A percentile compares a stretch with the other conserved stretches of the same genome.
Conservation (phyloP, 2,888 invertebrate species). For the Polyommatus icarus region DNA sequence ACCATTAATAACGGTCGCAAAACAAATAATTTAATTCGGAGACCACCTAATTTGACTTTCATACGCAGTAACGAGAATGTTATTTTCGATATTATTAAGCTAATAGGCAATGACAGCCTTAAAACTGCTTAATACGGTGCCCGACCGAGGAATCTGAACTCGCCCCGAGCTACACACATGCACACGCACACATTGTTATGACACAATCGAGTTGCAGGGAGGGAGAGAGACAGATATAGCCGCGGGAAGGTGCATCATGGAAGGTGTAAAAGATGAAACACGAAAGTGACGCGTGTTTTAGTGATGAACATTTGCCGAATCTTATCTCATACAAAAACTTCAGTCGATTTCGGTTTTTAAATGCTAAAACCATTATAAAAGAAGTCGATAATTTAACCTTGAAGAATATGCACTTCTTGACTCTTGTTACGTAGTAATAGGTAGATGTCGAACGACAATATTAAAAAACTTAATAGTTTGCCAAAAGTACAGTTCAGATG, state of each 20-base stretch:
- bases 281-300: conserved; percentile 72
- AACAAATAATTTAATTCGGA: conserved; percentile 27
- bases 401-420: too few species aligned
- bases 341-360: too few species aligned
- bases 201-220: conserved; percentile 38
- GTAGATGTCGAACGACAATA: too few species aligned
- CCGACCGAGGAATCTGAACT: conserved; percentile 42
- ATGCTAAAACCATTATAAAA: too few species aligned
- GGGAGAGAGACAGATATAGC: conserved; percentile 48
- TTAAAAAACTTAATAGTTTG: too few species aligned
- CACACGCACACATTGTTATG: conserved; percentile 33
- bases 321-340: not conserved
- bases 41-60: conserved; percentile 37
- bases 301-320: conserved; percentile 49
- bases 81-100: conserved; percentile 46
- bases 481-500: too few species aligned
- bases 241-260: conserved; percentile 63
- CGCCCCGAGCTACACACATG: conserved; percentile 35
- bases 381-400: too few species aligned
- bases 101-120: conserved; percentile 51
- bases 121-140: conserved; percentile 46
- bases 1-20: conserved; percentile 14
- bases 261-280: conserved; percentile 78
- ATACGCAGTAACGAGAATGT: conserved; percentile 42
- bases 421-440: too few species aligned